phyloP scores from a whole-genome alignment of 2,797 vertebrate genomes.

The Trichosurus vulpecula region DNA sequence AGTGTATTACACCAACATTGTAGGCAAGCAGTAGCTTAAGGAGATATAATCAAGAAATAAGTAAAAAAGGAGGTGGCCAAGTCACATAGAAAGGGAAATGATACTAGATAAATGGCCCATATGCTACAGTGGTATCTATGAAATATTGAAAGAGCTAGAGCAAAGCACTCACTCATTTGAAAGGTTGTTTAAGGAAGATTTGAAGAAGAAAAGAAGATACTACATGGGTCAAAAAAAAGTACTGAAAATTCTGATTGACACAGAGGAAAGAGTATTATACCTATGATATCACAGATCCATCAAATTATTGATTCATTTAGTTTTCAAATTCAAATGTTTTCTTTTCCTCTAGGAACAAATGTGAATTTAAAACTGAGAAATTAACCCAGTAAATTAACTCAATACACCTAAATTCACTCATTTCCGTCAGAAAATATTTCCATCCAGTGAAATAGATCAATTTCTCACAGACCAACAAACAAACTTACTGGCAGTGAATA shows the following conservation, averaged over 20 bases:
- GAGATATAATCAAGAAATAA: background rate
- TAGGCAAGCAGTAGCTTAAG: background rate
- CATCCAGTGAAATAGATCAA: background rate
- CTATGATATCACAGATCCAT: background rate
- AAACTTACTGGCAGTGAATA: background rate
- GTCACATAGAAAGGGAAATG: background rate
- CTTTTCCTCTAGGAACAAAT: background rate
- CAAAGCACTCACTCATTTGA: background rate
- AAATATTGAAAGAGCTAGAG: background rate
- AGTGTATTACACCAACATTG: background rate
- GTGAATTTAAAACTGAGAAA: background rate
- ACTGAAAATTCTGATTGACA: background rate
- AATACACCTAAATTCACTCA: background rate
- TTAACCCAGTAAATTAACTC: background rate
- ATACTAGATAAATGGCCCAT: background rate
- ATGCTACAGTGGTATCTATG: background rate
- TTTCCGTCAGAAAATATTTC: background rate
- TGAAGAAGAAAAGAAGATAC: background rate
- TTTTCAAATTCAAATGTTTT: background rate
- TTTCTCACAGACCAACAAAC: background rate
- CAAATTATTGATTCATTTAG: background rate
- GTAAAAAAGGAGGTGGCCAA: background rate
- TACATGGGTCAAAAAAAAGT: background rate
- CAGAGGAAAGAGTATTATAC: background rate
- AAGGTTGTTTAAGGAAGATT: background rate